phyloP scores from a whole-genome alignment of 2,888 invertebrate genomes.

The Sclerodermus sp. region DNA sequence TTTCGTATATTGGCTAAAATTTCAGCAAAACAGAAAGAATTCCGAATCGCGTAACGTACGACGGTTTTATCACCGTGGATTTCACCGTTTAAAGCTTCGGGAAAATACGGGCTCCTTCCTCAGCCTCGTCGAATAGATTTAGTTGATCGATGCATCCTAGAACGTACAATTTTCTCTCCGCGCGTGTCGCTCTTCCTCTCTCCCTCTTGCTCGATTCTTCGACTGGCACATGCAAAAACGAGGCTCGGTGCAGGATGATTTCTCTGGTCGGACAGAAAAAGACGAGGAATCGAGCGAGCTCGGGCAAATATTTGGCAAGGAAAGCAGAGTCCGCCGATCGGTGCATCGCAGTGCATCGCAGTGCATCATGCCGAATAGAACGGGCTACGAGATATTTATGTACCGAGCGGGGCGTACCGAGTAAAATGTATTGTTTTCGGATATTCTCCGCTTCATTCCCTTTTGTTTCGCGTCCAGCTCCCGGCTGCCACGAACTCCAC shows the following conservation, averaged over 20 bases:
- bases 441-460: conserved; percentile 39
- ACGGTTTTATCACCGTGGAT: too few relatives aligned
- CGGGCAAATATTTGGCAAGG: conserved; percentile 31
- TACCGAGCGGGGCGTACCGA: conserved; percentile 9
- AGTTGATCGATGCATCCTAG: neutral
- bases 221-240: neutral
- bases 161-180: neutral
- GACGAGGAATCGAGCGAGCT: neutral
- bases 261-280: neutral
- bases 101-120: neutral
- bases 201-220: neutral
- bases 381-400: conserved; percentile 32
- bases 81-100: neutral
- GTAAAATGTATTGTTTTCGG: conserved; percentile 48
- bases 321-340: conserved; percentile 7
- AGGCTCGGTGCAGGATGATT: neutral
- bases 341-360: conserved; percentile 4
- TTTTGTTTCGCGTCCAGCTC: conserved; percentile 33
- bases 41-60: too few relatives aligned
- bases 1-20: too few relatives aligned
- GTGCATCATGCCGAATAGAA: conserved; percentile 12
- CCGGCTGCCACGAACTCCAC: neutral
- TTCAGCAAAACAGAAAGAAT: too few relatives aligned
- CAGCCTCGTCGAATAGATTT: neutral
- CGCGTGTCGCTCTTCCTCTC: neutral